Percentiles rank a stretch among this genome's conserved stretches.
These are phyloP conservation scores for Pituophis catenifer DNA, from an alignment of 2,113 vertebrate genomes.

Conservation along the genomic window DNA sequence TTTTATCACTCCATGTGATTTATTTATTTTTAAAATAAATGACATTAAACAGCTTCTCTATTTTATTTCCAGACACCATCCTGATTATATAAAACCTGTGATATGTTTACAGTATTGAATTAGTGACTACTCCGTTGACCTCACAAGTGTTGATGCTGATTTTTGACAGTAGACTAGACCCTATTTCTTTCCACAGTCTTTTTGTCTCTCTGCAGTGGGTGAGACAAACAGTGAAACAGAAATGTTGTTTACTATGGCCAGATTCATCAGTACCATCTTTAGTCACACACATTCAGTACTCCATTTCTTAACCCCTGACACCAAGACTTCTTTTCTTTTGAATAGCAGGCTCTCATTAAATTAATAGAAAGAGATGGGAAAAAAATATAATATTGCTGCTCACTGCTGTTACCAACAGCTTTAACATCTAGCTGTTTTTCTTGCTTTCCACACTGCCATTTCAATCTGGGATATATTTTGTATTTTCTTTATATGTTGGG, in stretches of 20 bases:
- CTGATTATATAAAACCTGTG: not conserved
- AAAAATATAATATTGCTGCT: conserved; percentile 15
- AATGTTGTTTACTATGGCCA: not conserved
- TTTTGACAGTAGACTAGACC: not conserved
- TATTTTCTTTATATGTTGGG: not conserved
- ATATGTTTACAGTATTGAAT: not conserved
- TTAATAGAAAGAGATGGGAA: not conserved
- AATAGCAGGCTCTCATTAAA: conserved; percentile 16
- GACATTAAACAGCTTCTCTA: not conserved
- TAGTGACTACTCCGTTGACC: not conserved
- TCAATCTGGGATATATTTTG: not conserved
- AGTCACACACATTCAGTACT: not conserved
- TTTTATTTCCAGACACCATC: not conserved
- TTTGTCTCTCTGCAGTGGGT: not conserved
- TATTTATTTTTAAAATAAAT: not conserved
- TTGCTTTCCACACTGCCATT: conserved; percentile 1
- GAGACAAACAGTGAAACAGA: not conserved
- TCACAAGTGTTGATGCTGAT: conserved; percentile 1
- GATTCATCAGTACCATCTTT: conserved; percentile 7
- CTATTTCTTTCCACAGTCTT: not conserved
- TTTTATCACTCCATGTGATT: not conserved
- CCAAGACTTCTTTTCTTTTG: not conserved
- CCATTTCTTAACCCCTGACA: not conserved
- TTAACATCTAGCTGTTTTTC: not conserved
- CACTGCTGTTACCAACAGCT: not conserved